These are phyloP conservation scores for Kryptolebias marmoratus DNA, from an alignment of 2,113 vertebrate species.

Conservation along the genomic window DNA sequence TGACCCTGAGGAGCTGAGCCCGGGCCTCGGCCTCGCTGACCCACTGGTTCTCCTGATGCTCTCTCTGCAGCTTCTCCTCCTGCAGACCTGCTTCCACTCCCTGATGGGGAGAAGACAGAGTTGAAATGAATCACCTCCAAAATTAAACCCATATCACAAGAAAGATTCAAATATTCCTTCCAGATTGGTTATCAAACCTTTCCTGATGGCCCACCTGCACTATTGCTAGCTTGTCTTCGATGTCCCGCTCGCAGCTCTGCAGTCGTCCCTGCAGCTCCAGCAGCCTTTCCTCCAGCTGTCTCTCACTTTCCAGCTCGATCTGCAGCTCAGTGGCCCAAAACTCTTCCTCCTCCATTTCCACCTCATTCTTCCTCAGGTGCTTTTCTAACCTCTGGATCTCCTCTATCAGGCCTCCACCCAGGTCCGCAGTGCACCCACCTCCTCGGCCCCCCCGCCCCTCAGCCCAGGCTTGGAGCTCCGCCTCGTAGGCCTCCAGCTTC, in stretches of 20 bases:
- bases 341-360: slow-evolving; percentile 96
- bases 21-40: slow-evolving; percentile 92
- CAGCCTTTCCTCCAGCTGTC: slow-evolving; percentile 93
- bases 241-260: slow-evolving; percentile 86
- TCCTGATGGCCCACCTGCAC: slow-evolving; percentile 78
- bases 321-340: slow-evolving; percentile 98
- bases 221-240: slow-evolving; percentile 86
- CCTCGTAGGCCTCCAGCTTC: slow-evolving; percentile 87
- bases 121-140: background rate
- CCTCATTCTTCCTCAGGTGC: slow-evolving; percentile 90
- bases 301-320: slow-evolving; percentile 95
- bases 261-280: slow-evolving; percentile 89
- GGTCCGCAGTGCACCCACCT: slow-evolving; percentile 79
- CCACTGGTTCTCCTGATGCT: slow-evolving; percentile 88
- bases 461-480: slow-evolving; percentile 87
- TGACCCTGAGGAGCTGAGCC: slow-evolving; percentile 88
- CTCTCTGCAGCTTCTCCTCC: slow-evolving; percentile 89
- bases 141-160: background rate
- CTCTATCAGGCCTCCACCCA: slow-evolving; percentile 79
- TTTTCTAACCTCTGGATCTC: slow-evolving; percentile 91
- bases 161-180: background rate
- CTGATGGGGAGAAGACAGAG: slow-evolving; percentile 31
- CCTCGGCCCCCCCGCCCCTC: slow-evolving; percentile 76
- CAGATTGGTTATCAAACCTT: background rate
- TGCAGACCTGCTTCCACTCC: slow-evolving; percentile 89